Evolutionary conservation across 2,888 invertebrate species (phyloP).

Genomic region (Cryptosula pallasiana): DNA sequence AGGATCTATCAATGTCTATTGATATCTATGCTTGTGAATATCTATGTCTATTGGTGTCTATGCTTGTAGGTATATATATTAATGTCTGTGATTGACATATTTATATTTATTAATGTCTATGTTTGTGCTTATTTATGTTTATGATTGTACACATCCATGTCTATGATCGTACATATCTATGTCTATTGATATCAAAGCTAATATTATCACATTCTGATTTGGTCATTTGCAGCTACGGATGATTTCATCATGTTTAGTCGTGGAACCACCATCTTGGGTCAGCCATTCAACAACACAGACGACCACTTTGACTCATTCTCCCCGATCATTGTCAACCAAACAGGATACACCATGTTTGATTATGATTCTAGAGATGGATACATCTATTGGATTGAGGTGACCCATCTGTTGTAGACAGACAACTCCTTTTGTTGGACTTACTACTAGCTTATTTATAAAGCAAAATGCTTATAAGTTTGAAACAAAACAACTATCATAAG

Average conservation of each 20-base stretch:
- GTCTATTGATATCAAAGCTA: neutral
- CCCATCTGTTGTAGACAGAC: neutral
- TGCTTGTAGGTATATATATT: neutral
- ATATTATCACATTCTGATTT: too few relatives aligned
- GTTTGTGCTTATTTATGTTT: too few relatives aligned
- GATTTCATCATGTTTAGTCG: slow-evolving; percentile 70
- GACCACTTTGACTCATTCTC: slow-evolving; percentile 37
- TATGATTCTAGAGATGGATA: slow-evolving; percentile 80
- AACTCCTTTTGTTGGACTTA: neutral
- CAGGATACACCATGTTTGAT: slow-evolving; percentile 78
- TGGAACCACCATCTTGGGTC: slow-evolving; percentile 34
- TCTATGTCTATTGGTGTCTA: neutral
- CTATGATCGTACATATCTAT: neutral
- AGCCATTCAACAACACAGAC: slow-evolving; percentile 32
- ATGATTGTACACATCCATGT: too few relatives aligned
- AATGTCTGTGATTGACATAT: neutral
- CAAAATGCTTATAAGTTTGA: too few relatives aligned
- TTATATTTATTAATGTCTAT: neutral
- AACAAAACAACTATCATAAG: too few relatives aligned
- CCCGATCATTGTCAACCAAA: slow-evolving; percentile 54
- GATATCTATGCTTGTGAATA: neutral
- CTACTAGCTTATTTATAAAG: too few relatives aligned
- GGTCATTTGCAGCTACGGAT: slow-evolving; percentile 61
- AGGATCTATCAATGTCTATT: neutral
- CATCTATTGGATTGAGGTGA: slow-evolving; percentile 62